These are phyloP conservation scores for Rhagonycha fulva DNA, from an alignment of 2,888 invertebrate species.

Conservation along the genomic window DNA sequence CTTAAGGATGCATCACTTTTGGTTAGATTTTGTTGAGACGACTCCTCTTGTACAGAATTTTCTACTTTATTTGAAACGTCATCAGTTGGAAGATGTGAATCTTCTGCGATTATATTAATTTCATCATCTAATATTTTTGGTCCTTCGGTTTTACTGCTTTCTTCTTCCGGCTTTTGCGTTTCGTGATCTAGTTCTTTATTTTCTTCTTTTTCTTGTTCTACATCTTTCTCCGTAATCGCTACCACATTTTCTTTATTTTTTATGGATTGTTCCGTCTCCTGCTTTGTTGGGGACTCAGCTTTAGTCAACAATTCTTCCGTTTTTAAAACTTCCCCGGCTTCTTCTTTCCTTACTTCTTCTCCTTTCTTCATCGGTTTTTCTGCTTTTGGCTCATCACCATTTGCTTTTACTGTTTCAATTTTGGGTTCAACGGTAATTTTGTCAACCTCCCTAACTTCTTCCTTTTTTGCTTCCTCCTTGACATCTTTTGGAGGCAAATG, in stretches of 20 bases:
- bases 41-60: not conserved
- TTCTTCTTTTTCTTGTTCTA: not conserved
- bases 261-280: not conserved
- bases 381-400: conserved; percentile 49
- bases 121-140: not conserved
- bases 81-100: not conserved
- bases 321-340: not conserved
- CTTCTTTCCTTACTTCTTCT: not conserved
- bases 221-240: not conserved
- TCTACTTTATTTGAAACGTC: not conserved
- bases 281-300: not conserved
- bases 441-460: conserved; percentile 8
- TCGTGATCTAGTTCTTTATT: not conserved
- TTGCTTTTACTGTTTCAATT: conserved; percentile 46
- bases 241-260: not conserved
- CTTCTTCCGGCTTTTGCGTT: not conserved
- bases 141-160: not conserved
- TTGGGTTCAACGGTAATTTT: conserved; percentile 21
- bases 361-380: not conserved
- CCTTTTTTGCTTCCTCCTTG: conserved; percentile 1
- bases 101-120: not conserved
- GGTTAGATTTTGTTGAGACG: conserved; percentile 27
- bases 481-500: conserved; percentile 47
- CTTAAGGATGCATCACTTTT: not conserved
- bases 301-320: not conserved